Base-by-base conservation (phyloP, 37 sponge, comb jelly and placozoan genomes). In the Halisarca cf. caerulea region DNA sequence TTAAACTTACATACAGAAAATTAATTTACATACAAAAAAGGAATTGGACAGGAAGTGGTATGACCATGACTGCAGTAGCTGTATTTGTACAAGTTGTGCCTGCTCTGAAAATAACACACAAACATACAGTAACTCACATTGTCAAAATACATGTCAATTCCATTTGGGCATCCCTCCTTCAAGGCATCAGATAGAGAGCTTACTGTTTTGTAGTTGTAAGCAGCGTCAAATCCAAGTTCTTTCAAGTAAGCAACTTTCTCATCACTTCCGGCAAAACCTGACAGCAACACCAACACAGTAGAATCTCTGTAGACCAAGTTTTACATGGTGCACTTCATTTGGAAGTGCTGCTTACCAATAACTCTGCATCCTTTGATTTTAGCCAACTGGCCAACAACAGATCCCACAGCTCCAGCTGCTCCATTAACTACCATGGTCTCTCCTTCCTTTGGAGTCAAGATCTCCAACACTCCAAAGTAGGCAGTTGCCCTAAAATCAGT, bases 351-450 rank as follows among this genome's bases (percentile, higher is more conserved):
- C 91, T 80, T 44, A 86, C 93, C 95, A 40, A 94, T 88, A 61
- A 91, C 95, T 32, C 66, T 68, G 77, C 94, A 92, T 23, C 96
- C 96, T 66, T 96, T 93, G 59, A 93, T 88, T 81, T 93, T 93
- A 21, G 88, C 96, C 35, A 96, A 88, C 83, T 88, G 88, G 6
- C 82, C 82, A 9, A 95, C 96, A 66, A 83, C 24, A 60, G 89
- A 87, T 0, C 96, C 96, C n/a, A 96, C 96, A 61, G 96, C 95
- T 62, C 96, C 96, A 75, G 96, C 96, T 59, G 96, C 96, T 27
- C 81, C 92, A 66, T 78, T 93, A 0, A 96, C 95, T 6, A 93
- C 85, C 58, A 96, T 74, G 51, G 95, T 93, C 60, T 96, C 94
- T 21, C 96, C 96, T 38, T 83, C 82, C 82, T 93, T 93, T 11